A percentile compares a stretch with the other conserved stretches of the same genome.
Evolutionary conservation across 1,140 invertebrate genomes (phyloP).

Genomic region (Aphidius gifuensis): DNA sequence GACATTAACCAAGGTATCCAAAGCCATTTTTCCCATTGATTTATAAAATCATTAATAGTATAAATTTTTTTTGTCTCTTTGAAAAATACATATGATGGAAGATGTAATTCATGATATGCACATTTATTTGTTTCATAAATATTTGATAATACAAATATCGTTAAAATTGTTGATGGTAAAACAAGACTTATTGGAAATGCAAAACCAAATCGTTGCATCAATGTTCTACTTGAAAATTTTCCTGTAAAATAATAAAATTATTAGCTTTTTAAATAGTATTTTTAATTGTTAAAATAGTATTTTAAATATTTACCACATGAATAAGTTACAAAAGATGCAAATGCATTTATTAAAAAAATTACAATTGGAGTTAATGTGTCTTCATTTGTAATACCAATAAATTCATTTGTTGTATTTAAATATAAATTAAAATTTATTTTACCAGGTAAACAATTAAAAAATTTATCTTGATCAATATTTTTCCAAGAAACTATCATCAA

Average conservation of each 20-base stretch:
- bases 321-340: slow-evolving; percentile 66
- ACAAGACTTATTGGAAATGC: slow-evolving; percentile 73
- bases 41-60: slow-evolving; percentile 58
- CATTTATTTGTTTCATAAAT: slow-evolving; percentile 63
- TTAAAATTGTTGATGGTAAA: slow-evolving; percentile 65
- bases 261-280: slow-evolving; percentile 1
- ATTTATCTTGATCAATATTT: slow-evolving; percentile 54
- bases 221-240: slow-evolving; percentile 81
- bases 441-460: slow-evolving; percentile 59
- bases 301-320: slow-evolving; percentile 55
- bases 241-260: slow-evolving; percentile 46
- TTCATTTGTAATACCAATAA: slow-evolving; percentile 15
- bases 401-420: slow-evolving; percentile 8
- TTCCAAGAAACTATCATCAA: slow-evolving; percentile 58
- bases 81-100: slow-evolving; percentile 71
- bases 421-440: slow-evolving; percentile 41
- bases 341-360: slow-evolving; percentile 62
- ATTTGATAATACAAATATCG: slow-evolving; percentile 63
- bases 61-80: slow-evolving; percentile 52
- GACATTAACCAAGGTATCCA: slow-evolving; percentile 75
- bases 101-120: slow-evolving; percentile 53
- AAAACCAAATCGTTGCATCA: slow-evolving; percentile 79
- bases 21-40: slow-evolving; percentile 65
- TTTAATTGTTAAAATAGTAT: slow-evolving; percentile 7
- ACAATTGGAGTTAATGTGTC: slow-evolving; percentile 53